Percentiles rank a stretch among this genome's conserved stretches.
Evolutionary conservation across 2,797 vertebrate species (phyloP).

Genomic region (Bradypus variegatus): DNA sequence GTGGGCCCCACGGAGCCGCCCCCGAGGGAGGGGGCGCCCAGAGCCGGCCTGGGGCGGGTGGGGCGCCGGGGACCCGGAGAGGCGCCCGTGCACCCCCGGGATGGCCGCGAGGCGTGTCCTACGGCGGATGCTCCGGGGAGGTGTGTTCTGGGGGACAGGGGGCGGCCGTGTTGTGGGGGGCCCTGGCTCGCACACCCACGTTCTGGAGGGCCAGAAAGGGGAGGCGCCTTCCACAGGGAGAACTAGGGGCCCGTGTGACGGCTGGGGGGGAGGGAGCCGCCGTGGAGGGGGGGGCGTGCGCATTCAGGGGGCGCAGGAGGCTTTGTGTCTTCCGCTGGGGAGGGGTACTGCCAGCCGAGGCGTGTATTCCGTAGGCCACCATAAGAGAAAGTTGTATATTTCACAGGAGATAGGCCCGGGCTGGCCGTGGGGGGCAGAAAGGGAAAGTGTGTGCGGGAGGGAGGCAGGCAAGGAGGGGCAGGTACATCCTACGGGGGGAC

Average conservation of each 20-base stretch:
- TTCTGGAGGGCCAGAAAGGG: conserved; percentile 53
- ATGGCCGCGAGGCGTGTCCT: conserved; percentile 59
- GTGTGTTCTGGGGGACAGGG: conserved; percentile 49
- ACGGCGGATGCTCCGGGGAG: conserved; percentile 57
- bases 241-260: conserved; percentile 46
- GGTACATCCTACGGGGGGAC: conserved; percentile 36
- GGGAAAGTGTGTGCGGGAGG: conserved; percentile 43
- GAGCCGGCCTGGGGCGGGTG: conserved; percentile 42
- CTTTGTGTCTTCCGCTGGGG: conserved; percentile 44
- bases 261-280: neutral
- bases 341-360: conserved; percentile 14
- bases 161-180: conserved; percentile 43
- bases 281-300: neutral
- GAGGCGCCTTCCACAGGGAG: conserved; percentile 44
- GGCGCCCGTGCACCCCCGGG: conserved; percentile 2
- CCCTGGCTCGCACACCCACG: conserved; percentile 52
- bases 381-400: conserved; percentile 60
- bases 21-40: conserved; percentile 26
- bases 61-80: neutral
- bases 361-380: conserved; percentile 45
- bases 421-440: conserved; percentile 40
- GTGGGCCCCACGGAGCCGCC: conserved; percentile 50
- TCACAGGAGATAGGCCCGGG: conserved; percentile 50
- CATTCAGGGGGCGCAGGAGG: conserved; percentile 14
- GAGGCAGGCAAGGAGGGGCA: conserved; percentile 35